Percentiles rank a stretch among this genome's conserved stretches.
Conservation (phyloP, 2,113 vertebrate genomes). For the Sturnus vulgaris region DNA sequence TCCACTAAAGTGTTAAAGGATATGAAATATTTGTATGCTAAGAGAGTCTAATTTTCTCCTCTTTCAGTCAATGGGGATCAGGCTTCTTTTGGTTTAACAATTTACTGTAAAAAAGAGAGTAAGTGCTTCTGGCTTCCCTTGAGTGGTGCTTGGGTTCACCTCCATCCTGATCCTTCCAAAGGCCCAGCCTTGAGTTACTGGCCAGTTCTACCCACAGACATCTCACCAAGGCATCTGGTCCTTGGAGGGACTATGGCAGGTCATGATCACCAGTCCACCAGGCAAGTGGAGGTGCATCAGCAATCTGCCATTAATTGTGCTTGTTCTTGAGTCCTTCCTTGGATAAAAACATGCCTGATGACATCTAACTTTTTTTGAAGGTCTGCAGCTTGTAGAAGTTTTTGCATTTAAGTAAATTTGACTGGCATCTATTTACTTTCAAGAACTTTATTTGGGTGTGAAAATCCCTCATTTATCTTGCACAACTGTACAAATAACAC, state of each 20-base stretch:
- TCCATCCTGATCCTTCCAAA: not conserved
- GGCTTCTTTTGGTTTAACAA: not conserved
- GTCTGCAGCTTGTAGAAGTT: not conserved
- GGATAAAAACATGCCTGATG: not conserved
- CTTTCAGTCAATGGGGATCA: not conserved
- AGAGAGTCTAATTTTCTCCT: not conserved
- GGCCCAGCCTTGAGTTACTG: not conserved
- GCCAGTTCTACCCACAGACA: not conserved
- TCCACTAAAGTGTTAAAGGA: not conserved
- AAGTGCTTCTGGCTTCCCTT: not conserved
- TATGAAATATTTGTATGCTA: not conserved
- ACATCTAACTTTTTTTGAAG: not conserved
- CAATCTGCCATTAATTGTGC: not conserved
- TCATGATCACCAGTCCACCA: not conserved
- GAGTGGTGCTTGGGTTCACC: not conserved
- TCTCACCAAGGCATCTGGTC: not conserved
- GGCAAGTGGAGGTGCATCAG: not conserved
- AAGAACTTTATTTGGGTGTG: slow-evolving; percentile 78
- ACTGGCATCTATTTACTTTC: slow-evolving; percentile 35
- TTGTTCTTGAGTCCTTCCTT: not conserved
- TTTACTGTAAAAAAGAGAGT: not conserved
- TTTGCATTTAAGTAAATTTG: slow-evolving; percentile 9
- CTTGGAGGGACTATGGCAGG: not conserved
- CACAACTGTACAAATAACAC: slow-evolving; percentile 83
- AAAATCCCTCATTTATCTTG: slow-evolving; percentile 83